Base-by-base conservation (phyloP, 1,140 invertebrate species). In the Anoplolepis gracilipes region DNA sequence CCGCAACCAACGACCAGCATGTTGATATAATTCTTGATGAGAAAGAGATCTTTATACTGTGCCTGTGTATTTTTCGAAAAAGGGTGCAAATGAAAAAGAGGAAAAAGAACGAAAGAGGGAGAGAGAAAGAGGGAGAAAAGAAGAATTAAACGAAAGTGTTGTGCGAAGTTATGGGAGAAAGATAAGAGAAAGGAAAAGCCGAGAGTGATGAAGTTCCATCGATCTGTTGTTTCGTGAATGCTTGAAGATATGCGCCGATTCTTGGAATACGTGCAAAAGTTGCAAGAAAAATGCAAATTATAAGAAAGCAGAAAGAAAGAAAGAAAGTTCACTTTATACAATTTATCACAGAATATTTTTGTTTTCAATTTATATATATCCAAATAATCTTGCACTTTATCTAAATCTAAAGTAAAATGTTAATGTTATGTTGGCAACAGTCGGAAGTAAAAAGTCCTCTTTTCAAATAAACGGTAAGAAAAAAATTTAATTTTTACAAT, bases 21-120 rank as follows among this genome's bases (percentile, higher is more conserved):
- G 59, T 69, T 82, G 87, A 49, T 85, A 88, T 89, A 84, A 84
- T 87, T 87, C 77, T 42, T 85, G 46, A 88, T 76, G 61, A 65
- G 76, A 82, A 85, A 86, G 72, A 85, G 84, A 81, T 49, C 59
- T 55, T 67, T 36, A 39, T 10, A 49, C 33, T 46, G 30, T 55
- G 79, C 55, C 28, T 42, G 1, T 53, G 22, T 57, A 4, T 59
- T 70, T 79, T 72, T 81, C 19, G 22, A 72, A 42, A 59, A 53
- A 70, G 67, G 42, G 22, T 61, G 30, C 33, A 28, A 11, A 42
- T 30, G 59, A 55, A 22, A 53, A 75, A 62, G 36, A 30, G 11
- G 57, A 57, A 85, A 65, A 62, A 73, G 78, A n/a, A 39, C 67
- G 28, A 59, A n/a, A 25, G 61, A 33, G 78, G 42, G 30, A 25